Evolutionary conservation across 2,113 vertebrate genomes (phyloP), one percentile per base, ranked within the genome.

Genomic region (Ictidomys tridecemlineatus): DNA sequence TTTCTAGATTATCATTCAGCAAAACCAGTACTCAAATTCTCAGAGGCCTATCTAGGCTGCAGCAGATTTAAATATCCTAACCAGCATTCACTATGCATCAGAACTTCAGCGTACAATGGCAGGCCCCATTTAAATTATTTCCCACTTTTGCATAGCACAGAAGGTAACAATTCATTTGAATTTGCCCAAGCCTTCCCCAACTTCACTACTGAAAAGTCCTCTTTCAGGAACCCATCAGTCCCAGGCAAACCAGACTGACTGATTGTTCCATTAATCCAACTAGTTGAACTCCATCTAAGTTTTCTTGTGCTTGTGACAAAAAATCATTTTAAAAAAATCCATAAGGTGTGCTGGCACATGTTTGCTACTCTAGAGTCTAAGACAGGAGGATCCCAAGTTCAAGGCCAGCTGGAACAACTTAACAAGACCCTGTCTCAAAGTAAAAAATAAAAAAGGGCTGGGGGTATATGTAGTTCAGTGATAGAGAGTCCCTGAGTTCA

Each of bases 171-270:
- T 20, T 65, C 45, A 58, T 80, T 9, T 34, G 39, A 69, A 12
- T 92, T 73, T 85, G 53, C 34, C 79, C 8, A 79, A 79, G 32
- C 34, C 56, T 30, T 32, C 13, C 28, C 67, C 58, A 61, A 7
- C 5, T 61, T 61, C 22, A 61, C 58, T 26, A 61, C 1, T 58
- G 18, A 58, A 61, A 61, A 94, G 77, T 56, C n/a, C 67, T 20
- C 5, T 37, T 30, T 61, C 32, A 91, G 74, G 11, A 86, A 22
- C 26, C 56, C 16, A 48, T 37, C 13, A 45, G 8, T 56, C 61
- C n/a, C 26, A 56, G 4, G 58, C 65, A 96, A 95, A 89, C 37
- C 48, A 85, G 58, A 85, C 79, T 37, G 48, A 94, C 58, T 61
- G 58, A 61, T 10, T 61, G 26, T 61, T 61, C 58, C 58, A 61